phyloP scores from a whole-genome alignment of 2,113 vertebrate species.

The Oceanites oceanicus region DNA sequence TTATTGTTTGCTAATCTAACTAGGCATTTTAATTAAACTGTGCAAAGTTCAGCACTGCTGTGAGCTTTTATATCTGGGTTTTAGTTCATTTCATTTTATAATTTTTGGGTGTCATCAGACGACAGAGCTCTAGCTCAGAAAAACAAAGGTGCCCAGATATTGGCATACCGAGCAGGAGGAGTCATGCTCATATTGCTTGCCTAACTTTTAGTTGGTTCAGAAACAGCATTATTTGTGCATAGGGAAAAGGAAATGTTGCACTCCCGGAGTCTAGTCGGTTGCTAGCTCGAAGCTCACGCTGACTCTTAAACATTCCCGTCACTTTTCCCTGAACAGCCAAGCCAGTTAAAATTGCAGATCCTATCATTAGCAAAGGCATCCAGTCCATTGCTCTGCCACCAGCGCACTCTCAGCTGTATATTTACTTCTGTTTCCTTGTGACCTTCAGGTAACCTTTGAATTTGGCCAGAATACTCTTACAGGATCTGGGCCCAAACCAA shows the following conservation, averaged over 20 bases:
- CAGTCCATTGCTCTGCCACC: not conserved
- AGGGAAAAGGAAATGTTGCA: not conserved
- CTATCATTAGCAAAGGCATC: not conserved
- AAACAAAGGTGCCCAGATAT: not conserved
- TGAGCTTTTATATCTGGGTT: not conserved
- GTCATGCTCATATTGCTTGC: not conserved
- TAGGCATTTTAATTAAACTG: constrained; percentile 24
- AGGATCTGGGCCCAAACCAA: not conserved
- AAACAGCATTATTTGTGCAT: not conserved
- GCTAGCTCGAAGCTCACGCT: accelerated
- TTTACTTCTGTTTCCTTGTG: not conserved
- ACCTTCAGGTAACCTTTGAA: not conserved
- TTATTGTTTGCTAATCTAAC: constrained; percentile 27
- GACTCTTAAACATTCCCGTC: not conserved
- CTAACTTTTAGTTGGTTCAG: not conserved
- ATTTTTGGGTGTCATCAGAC: not conserved
- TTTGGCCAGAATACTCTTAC: not conserved
- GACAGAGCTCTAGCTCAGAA: not conserved
- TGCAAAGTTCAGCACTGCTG: not conserved
- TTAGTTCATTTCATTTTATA: not conserved
- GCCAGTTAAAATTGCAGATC: constrained; percentile 2
- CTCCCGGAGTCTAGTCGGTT: accelerated
- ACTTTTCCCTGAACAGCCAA: not conserved
- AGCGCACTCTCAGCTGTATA: not conserved
- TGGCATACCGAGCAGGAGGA: not conserved